Percentiles rank a stretch among this genome's conserved stretches.
These are phyloP conservation scores for Hestina assimilis DNA, from an alignment of 1,140 invertebrate genomes.

Conservation along the genomic window DNA sequence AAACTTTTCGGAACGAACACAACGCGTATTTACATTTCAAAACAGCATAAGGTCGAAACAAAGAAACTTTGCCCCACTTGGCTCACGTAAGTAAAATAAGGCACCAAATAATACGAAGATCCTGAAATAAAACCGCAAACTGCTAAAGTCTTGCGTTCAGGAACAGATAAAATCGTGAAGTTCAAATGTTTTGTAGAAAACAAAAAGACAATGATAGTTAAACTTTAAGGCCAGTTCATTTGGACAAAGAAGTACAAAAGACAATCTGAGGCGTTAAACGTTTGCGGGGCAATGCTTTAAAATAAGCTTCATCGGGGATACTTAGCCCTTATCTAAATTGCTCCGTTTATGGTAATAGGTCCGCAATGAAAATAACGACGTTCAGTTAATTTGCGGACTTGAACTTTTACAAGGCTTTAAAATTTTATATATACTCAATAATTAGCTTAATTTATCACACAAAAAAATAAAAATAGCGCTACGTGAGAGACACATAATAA, in stretches of 20 bases:
- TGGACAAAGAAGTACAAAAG: conserved; percentile 16
- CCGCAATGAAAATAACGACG: conserved; percentile 4
- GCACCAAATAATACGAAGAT: conserved; percentile 28
- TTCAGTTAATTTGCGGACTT: neutral
- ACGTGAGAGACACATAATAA: too few species aligned
- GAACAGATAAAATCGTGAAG: conserved; percentile 23
- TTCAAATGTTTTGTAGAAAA: conserved; percentile 26
- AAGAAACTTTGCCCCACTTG: conserved; percentile 26
- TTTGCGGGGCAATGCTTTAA: conserved; percentile 13
- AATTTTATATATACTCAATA: neutral
- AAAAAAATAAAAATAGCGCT: too few species aligned
- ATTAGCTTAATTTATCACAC: too few species aligned
- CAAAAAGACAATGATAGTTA: conserved; percentile 18
- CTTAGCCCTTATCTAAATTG: conserved; percentile 18
- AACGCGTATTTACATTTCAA: conserved; percentile 27
- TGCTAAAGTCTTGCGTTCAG: conserved; percentile 21
- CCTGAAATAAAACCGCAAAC: conserved; percentile 27
- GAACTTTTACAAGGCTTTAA: neutral
- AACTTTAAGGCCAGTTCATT: conserved; percentile 24
- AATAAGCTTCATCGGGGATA: conserved; percentile 9
- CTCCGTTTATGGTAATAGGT: conserved; percentile 12
- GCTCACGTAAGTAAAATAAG: conserved; percentile 29
- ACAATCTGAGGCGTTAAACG: conserved; percentile 8
- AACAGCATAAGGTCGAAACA: conserved; percentile 27
- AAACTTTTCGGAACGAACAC: conserved; percentile 10